Base-by-base conservation (phyloP, 2,113 vertebrate species). In the Poicephalus gulielmi region DNA sequence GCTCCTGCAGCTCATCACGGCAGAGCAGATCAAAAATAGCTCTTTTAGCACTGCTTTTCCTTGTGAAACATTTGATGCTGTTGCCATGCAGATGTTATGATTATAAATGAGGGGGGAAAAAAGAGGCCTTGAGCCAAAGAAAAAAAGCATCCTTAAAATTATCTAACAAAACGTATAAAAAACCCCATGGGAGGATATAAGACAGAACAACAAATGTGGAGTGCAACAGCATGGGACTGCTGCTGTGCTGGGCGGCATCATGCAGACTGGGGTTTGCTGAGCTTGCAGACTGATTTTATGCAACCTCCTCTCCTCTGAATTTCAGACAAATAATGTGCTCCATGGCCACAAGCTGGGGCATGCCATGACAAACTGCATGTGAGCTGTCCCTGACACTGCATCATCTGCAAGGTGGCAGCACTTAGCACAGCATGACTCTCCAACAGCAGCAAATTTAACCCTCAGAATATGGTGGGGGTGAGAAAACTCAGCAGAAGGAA, bases 61-160 rank as follows among this genome's bases (percentile, higher is more conserved):
- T 74, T 37, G 1, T 15, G 44, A 70, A 85, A 62, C n/a, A 10
- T 68, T 68, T 50, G 59, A 90, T 95, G 92, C 90, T 81, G 80
- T 93, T 74, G 71, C 79, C 76, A 88, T 60, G 88, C 83, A 91
- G 79, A 86, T 95, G 86, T 71, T 86, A 46, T 4, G 24, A 77
- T 52, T 84, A 63, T 46, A 77, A 83, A 44, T 16, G 50, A 47
- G 37, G 8, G 4, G 23, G 11, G 14, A 3, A 1, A 5, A 35
- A 43, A 7, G 15, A 41, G 44, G 33, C 57, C 62, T 16, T 2
- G 37, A 76, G 75, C 30, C 63, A 76, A 85, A 80, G 41, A 35
- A 66, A 74, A 73, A 57, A 90, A 81, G 11, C 35, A 77, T 75
- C 71, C 68, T 49, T 67, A 93, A 92, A 80, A 93, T 53, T 67